Percentiles rank a stretch among this genome's conserved stretches.
Evolutionary conservation across 2,113 vertebrate genomes (phyloP).

Genomic region (Cyprinodon brontotheroides): DNA sequence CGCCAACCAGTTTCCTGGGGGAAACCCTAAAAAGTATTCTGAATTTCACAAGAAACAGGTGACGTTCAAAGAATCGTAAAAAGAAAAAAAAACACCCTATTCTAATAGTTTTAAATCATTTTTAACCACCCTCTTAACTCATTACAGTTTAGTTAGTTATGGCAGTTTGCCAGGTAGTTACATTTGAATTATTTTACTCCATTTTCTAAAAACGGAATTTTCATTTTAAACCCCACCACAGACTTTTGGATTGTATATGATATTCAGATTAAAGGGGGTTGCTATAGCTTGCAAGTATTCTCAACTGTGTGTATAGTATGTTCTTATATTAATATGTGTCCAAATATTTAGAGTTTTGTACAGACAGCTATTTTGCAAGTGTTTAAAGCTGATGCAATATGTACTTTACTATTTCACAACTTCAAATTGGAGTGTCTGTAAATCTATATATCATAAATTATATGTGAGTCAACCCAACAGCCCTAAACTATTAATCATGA

Average conservation of each 20-base stretch:
- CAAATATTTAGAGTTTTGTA: constrained; percentile 71
- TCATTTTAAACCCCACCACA: constrained; percentile 28
- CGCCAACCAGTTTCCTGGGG: constrained; percentile 43
- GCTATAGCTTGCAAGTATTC: constrained; percentile 40
- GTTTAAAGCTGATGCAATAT: constrained; percentile 61
- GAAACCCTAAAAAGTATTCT: constrained; percentile 36
- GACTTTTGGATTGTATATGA: constrained; percentile 12
- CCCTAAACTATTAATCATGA: constrained; percentile 31
- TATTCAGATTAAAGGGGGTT: constrained; percentile 42
- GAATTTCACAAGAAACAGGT: constrained; percentile 54
- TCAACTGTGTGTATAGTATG: constrained; percentile 59
- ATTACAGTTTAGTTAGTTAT: neutral
- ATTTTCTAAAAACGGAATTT: constrained; percentile 18
- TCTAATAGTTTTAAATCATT: neutral
- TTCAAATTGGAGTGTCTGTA: constrained; percentile 73
- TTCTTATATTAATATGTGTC: constrained; percentile 64
- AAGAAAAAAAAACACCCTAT: neutral
- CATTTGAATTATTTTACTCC: neutral
- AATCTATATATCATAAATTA: constrained; percentile 49
- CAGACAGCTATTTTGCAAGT: constrained; percentile 72
- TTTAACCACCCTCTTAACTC: neutral
- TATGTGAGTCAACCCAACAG: constrained; percentile 22
- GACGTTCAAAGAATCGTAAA: constrained; percentile 11
- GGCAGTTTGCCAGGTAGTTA: neutral
- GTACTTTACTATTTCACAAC: constrained; percentile 60